Evolutionary conservation across 2,888 invertebrate genomes (phyloP).

Genomic region (Rotaria sp.): DNA sequence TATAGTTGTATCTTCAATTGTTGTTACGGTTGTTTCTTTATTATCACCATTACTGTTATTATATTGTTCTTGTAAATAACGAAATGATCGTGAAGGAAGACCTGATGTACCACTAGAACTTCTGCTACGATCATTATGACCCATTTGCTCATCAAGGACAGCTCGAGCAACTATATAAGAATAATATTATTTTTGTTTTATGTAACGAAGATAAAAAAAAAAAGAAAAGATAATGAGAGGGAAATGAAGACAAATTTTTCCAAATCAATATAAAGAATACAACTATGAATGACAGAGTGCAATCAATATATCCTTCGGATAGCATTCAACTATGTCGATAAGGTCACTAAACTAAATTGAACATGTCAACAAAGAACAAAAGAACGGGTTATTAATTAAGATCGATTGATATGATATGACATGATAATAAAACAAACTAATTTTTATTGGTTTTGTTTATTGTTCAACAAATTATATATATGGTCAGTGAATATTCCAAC

Average conservation of each 20-base stretch:
- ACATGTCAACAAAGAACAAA: neutral
- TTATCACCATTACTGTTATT: neutral
- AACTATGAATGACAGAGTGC: neutral
- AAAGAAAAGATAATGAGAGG: neutral
- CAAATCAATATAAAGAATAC: neutral
- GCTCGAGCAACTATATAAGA: neutral
- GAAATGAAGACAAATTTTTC: neutral
- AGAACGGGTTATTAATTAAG: too few species aligned
- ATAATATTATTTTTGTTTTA: too few species aligned
- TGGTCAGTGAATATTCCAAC: too few species aligned
- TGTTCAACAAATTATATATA: neutral
- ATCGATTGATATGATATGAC: too few species aligned
- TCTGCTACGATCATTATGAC: neutral
- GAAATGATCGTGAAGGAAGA: slow-evolving; percentile 19
- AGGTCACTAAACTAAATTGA: neutral
- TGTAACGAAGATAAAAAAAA: too few species aligned
- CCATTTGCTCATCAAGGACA: neutral
- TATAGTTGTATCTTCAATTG: neutral
- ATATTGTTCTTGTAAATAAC: slow-evolving; percentile 25
- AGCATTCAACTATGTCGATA: neutral
- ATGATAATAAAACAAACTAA: neutral
- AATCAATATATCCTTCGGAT: neutral
- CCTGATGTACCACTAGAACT: neutral
- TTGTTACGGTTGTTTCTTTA: neutral
- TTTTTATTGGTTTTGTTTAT: neutral